phyloP scores from a whole-genome alignment of 1,140 invertebrate genomes.

The Hesperophylax magnus region DNA sequence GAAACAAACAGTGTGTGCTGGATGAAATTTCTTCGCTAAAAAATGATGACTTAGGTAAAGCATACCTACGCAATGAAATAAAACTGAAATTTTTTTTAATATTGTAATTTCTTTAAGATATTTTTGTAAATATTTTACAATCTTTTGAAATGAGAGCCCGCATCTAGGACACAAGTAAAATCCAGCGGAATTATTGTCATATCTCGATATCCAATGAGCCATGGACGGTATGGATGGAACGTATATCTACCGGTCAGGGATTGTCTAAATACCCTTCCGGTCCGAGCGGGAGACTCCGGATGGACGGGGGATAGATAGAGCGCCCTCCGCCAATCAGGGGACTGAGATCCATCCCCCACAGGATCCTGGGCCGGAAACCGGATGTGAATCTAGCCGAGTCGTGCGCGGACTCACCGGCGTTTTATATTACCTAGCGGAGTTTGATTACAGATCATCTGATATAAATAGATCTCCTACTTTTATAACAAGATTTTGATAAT shows the following conservation, averaged over 20 bases:
- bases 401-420: conserved; percentile 54
- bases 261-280: conserved; percentile 48
- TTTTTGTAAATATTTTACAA: too few relatives aligned
- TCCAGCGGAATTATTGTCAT: not conserved
- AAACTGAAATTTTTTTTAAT: too few relatives aligned
- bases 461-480: not conserved
- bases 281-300: conserved; percentile 27
- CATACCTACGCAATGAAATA: too few relatives aligned
- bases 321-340: conserved; percentile 31
- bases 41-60: too few relatives aligned
- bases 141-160: too few relatives aligned
- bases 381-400: conserved; percentile 57
- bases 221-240: not conserved
- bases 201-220: conserved; percentile 41
- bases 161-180: too few relatives aligned
- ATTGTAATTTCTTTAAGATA: too few relatives aligned
- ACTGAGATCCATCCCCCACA: conserved; percentile 18
- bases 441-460: conserved; percentile 13
- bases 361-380: conserved; percentile 50
- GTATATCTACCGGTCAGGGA: conserved; percentile 32
- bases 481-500: not conserved
- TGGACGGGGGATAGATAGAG: conserved; percentile 41
- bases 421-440: conserved; percentile 44
- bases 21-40: too few relatives aligned
- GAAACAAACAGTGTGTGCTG: too few relatives aligned